Evolutionary conservation across 2,797 vertebrate genomes (phyloP).

Genomic region (Acropternis orthonyx): DNA sequence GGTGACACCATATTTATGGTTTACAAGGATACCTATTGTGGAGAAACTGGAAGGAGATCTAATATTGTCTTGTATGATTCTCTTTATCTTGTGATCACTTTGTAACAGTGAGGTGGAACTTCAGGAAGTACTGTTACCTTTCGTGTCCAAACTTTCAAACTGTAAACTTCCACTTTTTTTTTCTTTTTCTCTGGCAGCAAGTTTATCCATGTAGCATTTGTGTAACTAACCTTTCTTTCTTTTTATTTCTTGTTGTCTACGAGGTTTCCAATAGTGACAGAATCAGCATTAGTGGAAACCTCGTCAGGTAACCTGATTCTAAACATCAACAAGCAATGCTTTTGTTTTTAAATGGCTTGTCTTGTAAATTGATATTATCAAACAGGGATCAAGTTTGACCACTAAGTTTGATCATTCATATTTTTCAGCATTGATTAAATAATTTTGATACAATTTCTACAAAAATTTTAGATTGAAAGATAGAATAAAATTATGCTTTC

Average conservation of each 20-base stretch:
- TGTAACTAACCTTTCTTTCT: not conserved
- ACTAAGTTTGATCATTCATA: not conserved
- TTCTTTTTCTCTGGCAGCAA: not conserved
- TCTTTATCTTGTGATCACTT: not conserved
- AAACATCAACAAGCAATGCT: not conserved
- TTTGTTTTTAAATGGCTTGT: not conserved
- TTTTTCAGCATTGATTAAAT: not conserved
- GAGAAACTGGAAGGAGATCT: not conserved
- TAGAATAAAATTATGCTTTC: not conserved
- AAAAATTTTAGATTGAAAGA: not conserved
- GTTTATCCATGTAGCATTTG: not conserved
- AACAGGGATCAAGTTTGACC: not conserved
- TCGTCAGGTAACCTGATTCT: not conserved
- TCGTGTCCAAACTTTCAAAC: not conserved
- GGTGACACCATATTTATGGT: not conserved
- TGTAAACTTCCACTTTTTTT: fast-evolving
- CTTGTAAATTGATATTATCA: not conserved
- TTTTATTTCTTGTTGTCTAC: not conserved
- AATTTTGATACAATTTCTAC: not conserved
- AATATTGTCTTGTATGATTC: not conserved
- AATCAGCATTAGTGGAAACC: not conserved
- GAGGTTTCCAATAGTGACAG: not conserved
- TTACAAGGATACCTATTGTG: not conserved
- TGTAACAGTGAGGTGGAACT: not conserved
- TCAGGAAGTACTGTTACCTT: not conserved